Evolutionary conservation across 2,113 vertebrate genomes (phyloP).

Genomic region (Lathamus discolor): DNA sequence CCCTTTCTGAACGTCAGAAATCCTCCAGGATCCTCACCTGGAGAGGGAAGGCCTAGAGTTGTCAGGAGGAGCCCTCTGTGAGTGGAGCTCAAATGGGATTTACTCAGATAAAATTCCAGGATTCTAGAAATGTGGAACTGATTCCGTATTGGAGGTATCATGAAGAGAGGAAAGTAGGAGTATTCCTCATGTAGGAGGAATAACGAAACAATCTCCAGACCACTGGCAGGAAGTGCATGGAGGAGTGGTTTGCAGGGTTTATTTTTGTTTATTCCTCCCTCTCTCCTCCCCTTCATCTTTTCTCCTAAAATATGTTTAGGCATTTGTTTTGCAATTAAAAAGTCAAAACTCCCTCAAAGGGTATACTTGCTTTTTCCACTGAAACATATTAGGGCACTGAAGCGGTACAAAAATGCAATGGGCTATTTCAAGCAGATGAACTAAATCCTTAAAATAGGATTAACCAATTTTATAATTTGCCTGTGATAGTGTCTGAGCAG

Average conservation of each 20-base stretch:
- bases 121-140: not conserved
- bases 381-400: conserved; percentile 33
- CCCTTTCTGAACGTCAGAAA: not conserved
- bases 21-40: not conserved
- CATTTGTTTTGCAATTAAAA: conserved; percentile 67
- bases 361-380: conserved; percentile 21
- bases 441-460: conserved; percentile 40
- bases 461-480: conserved; percentile 20
- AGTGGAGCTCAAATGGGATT: not conserved
- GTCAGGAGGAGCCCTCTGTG: not conserved
- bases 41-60: not conserved
- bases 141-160: not conserved
- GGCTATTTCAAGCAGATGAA: conserved; percentile 46
- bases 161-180: not conserved
- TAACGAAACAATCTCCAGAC: not conserved
- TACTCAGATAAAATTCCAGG: not conserved
- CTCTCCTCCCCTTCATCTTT: not conserved
- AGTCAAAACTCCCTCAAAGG: conserved; percentile 28
- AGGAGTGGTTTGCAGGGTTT: not conserved
- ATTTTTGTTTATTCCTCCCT: not conserved
- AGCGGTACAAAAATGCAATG: not conserved
- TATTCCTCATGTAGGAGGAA: not conserved
- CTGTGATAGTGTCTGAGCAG: not conserved
- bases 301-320: conserved; percentile 38
- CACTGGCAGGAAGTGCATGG: not conserved